phyloP scores from a whole-genome alignment of 2,888 invertebrate species.

The Eupeodes luniger region DNA sequence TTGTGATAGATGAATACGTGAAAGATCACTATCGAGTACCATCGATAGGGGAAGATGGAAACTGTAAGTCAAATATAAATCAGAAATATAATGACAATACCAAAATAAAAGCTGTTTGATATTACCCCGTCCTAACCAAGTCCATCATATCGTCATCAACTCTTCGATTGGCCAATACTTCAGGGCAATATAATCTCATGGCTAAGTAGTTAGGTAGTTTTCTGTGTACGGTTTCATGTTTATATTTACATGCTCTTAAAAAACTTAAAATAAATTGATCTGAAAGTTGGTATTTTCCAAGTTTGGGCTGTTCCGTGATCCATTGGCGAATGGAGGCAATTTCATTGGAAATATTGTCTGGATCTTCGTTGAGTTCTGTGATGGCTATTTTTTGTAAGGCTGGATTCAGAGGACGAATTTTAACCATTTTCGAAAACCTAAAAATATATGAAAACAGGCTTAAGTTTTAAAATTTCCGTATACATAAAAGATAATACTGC shows the following conservation, averaged over 20 bases:
- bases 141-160: slow-evolving; percentile 63
- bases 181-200: slow-evolving; percentile 84
- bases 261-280: slow-evolving; percentile 84
- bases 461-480: too few species aligned
- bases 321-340: slow-evolving; percentile 83
- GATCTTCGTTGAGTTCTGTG: slow-evolving; percentile 83
- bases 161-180: slow-evolving; percentile 83
- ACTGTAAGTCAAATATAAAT: slow-evolving; percentile 26
- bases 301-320: slow-evolving; percentile 84
- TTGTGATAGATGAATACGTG: slow-evolving; percentile 84
- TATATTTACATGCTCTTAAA: slow-evolving; percentile 85
- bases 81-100: not conserved
- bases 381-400: slow-evolving; percentile 80
- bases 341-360: slow-evolving; percentile 81
- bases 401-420: slow-evolving; percentile 70
- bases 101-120: not conserved
- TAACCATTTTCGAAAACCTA: slow-evolving; percentile 50
- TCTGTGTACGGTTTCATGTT: slow-evolving; percentile 84
- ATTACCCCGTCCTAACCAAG: slow-evolving; percentile 77
- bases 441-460: not conserved
- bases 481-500: too few species aligned
- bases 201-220: slow-evolving; percentile 86
- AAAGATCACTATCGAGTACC: slow-evolving; percentile 81
- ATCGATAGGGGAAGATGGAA: slow-evolving; percentile 78
- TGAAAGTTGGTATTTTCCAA: slow-evolving; percentile 78